Evolutionary conservation across 2,888 invertebrate species (phyloP).

Genomic region (Agrenia bidenticulata): DNA sequence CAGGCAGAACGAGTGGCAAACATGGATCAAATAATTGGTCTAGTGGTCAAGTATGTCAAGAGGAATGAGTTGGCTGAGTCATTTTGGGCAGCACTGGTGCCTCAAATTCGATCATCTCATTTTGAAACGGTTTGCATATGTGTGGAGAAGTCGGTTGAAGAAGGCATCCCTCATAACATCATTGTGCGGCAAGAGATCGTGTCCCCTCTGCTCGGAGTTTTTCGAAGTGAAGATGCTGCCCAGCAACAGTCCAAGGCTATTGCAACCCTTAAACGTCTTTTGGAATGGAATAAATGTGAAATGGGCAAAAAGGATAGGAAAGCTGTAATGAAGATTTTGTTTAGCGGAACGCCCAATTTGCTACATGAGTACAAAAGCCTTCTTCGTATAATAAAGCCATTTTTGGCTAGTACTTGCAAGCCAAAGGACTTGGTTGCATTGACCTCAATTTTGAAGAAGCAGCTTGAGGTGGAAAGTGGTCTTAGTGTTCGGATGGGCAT

Average conservation of each 20-base stretch:
- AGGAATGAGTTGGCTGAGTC: constrained; percentile 21
- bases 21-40: constrained; percentile 4
- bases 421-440: constrained; percentile 20
- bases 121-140: constrained; percentile 36
- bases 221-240: constrained; percentile 10
- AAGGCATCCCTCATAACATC: constrained; percentile 4
- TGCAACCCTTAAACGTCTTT: constrained; percentile 7
- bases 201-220: constrained; percentile 22
- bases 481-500: constrained; percentile 27
- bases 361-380: constrained; percentile 30
- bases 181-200: constrained; percentile 20
- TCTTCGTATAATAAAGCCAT: constrained; percentile 10
- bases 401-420: constrained; percentile 9
- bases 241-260: constrained; percentile 17
- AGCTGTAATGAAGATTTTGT: constrained; percentile 12
- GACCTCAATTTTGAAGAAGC: not conserved
- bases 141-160: constrained; percentile 28
- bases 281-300: constrained; percentile 19
- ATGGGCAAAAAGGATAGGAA: constrained; percentile 30
- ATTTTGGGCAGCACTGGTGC: constrained; percentile 35
- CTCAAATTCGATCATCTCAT: constrained; percentile 38
- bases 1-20: constrained; percentile 12
- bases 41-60: constrained; percentile 22
- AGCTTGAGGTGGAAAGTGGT: constrained; percentile 9
- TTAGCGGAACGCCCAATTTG: constrained; percentile 29